These are phyloP conservation scores for Rissa tridactyla DNA, from an alignment of 2,113 vertebrate genomes.

Conservation along the genomic window DNA sequence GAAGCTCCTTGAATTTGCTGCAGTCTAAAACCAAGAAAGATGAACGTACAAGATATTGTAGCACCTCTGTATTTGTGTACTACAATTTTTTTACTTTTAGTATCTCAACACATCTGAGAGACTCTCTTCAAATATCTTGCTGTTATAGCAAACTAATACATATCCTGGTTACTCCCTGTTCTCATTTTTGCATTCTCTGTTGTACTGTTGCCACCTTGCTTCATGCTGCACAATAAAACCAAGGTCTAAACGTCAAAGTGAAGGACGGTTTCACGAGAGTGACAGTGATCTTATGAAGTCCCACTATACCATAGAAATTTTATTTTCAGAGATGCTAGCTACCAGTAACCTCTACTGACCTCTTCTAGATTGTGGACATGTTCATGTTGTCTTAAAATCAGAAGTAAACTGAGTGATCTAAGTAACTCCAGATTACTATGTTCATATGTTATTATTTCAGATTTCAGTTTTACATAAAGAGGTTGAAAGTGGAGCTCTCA, in stretches of 20 bases:
- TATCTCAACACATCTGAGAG: not conserved
- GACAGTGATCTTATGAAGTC: not conserved
- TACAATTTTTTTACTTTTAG: not conserved
- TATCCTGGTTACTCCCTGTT: not conserved
- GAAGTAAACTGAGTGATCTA: not conserved
- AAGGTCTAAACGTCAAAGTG: not conserved
- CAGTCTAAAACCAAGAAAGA: not conserved
- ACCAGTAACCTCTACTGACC: not conserved
- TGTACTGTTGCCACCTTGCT: not conserved
- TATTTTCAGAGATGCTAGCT: not conserved
- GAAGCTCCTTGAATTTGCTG: not conserved
- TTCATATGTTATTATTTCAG: not conserved
- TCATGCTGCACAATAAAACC: not conserved
- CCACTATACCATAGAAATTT: not conserved
- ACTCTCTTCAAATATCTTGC: not conserved
- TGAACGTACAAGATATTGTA: not conserved
- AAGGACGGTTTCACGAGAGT: not conserved
- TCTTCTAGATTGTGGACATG: not conserved
- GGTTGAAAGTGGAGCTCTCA: not conserved
- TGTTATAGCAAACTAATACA: not conserved
- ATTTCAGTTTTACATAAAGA: not conserved
- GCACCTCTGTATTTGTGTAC: not conserved
- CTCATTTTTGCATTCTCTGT: not conserved
- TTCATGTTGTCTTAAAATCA: not conserved
- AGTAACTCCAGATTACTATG: not conserved